phyloP scores from a whole-genome alignment of 2,797 vertebrate species.

The Phrynocephalus guinanensis region DNA sequence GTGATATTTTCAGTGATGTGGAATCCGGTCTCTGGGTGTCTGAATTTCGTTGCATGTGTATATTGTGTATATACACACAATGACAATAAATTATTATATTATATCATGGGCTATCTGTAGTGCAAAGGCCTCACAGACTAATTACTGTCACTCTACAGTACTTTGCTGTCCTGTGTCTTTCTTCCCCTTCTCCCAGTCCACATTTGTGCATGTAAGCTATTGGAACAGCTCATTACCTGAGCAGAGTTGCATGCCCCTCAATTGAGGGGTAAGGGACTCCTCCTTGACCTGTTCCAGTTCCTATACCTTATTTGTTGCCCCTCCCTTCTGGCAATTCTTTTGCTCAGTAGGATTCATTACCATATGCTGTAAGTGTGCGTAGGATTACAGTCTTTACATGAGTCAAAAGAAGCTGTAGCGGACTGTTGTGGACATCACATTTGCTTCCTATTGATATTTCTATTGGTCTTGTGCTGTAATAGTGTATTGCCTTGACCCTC shows the following conservation, averaged over 20 bases:
- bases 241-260: no score
- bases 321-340: no score
- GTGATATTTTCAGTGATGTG: no score
- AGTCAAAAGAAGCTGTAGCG: not conserved
- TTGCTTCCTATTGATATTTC: not conserved
- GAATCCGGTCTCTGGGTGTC: no score
- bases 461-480: not conserved
- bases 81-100: no score
- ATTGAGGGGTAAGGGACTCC: no score
- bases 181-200: not conserved
- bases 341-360: not conserved
- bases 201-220: not conserved
- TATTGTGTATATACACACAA: no score
- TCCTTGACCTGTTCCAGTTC: no score
- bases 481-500: not conserved
- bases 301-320: no score
- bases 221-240: not conserved
- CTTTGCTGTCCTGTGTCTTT: not conserved
- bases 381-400: not conserved
- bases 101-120: no score
- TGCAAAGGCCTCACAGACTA: not conserved
- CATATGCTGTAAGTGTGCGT: not conserved
- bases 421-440: not conserved
- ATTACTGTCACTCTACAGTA: not conserved
- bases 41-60: no score